phyloP scores from a whole-genome alignment of 2,113 vertebrate genomes.

The Alexandromys fortis region DNA sequence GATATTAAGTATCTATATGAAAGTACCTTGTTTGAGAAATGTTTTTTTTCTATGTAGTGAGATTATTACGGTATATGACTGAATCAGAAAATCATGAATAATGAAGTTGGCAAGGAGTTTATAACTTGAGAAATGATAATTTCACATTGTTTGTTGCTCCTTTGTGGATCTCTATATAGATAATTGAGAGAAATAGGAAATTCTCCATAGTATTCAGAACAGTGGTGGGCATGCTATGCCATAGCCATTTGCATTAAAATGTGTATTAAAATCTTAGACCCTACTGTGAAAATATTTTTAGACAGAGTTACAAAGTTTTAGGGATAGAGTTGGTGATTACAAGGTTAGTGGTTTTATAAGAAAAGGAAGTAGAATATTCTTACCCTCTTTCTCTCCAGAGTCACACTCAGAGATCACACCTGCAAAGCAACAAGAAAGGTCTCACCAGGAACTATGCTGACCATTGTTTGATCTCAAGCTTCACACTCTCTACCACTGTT shows the following conservation, averaged over 20 bases:
- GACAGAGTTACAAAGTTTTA: not conserved
- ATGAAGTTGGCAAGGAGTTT: not conserved
- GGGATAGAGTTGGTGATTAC: fast-evolving
- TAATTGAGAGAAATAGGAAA: not conserved
- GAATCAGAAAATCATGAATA: not conserved
- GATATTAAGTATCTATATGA: not conserved
- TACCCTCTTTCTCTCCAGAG: not conserved
- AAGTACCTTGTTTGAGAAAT: not conserved
- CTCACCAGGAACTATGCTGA: not conserved
- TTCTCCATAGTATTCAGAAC: not conserved
- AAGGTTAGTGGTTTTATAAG: not conserved
- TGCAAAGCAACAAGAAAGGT: not conserved
- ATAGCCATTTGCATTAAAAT: not conserved
- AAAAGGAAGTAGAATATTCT: not conserved
- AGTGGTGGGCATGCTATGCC: not conserved
- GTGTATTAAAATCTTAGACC: not conserved
- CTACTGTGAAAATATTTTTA: not conserved
- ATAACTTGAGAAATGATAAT: not conserved
- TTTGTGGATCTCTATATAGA: not conserved
- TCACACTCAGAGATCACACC: not conserved
- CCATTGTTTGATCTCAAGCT: too few species aligned
- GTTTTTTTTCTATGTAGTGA: not conserved
- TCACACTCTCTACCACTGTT: too few species aligned
- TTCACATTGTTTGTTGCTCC: fast-evolving
- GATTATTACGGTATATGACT: not conserved